A percentile compares a stretch with the other conserved stretches of the same genome.
Conservation (phyloP, 2,888 invertebrate genomes). For the Teinopalpus imperialis region DNA sequence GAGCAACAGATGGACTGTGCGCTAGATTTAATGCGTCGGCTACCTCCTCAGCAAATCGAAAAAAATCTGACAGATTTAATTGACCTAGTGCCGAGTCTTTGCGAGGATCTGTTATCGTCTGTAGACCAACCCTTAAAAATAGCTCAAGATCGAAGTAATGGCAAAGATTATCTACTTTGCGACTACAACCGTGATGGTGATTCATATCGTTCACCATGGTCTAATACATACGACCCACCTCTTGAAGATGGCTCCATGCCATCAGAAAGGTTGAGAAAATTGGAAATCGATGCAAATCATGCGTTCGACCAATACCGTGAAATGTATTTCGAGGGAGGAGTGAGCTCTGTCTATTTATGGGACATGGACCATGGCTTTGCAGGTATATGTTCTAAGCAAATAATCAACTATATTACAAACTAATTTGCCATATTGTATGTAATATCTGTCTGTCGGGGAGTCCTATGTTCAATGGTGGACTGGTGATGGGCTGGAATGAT, state of each 20-base stretch:
- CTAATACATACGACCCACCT: conserved; percentile 98
- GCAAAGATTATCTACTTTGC: conserved; percentile 98
- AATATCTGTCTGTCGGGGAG: too few relatives aligned
- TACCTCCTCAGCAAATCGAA: conserved; percentile 99
- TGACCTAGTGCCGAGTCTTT: conserved; percentile 96
- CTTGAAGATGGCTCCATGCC: conserved; percentile 99
- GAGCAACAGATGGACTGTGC: conserved; percentile 99
- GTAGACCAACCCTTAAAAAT: conserved; percentile 99
- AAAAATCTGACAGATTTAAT: conserved; percentile 99
- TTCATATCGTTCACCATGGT: conserved; percentile 99
- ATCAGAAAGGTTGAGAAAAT: conserved; percentile 95
- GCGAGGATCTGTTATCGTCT: conserved; percentile 97
- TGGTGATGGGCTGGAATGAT: too few relatives aligned
- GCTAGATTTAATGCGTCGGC: conserved; percentile 97
- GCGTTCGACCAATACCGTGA: conserved; percentile 99
- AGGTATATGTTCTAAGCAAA: too few relatives aligned
- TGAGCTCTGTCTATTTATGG: conserved; percentile 99
- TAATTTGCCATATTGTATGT: too few relatives aligned
- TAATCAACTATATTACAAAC: too few relatives aligned
- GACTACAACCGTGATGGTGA: conserved; percentile 99
- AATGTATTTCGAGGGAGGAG: conserved; percentile 99
- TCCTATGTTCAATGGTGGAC: too few relatives aligned
- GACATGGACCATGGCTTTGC: conserved; percentile 99
- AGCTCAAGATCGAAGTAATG: conserved; percentile 95
- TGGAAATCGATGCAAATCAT: conserved; percentile 98